phyloP scores from a whole-genome alignment of 2,797 vertebrate genomes.

The Chaetophractus vellerosus region DNA sequence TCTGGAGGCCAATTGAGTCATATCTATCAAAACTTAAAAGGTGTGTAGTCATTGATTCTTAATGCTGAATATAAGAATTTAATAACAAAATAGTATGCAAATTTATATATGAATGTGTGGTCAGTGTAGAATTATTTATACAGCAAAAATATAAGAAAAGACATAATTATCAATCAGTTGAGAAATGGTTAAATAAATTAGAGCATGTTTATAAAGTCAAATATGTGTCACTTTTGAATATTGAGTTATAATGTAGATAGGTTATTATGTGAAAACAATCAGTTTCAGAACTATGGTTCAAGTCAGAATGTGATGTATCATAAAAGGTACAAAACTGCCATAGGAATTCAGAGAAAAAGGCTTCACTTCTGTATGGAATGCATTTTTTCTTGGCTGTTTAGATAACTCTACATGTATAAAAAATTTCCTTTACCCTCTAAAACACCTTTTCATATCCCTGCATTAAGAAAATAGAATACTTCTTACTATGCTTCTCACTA shows the following conservation, averaged over 20 bases:
- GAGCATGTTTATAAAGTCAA: not conserved
- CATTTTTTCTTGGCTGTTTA: not conserved
- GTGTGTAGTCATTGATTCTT: not conserved
- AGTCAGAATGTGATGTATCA: not conserved
- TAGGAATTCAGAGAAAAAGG: not conserved
- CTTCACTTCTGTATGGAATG: not conserved
- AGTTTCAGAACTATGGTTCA: slow-evolving; percentile 25
- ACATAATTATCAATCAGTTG: not conserved
- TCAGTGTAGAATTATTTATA: not conserved
- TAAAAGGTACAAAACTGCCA: not conserved
- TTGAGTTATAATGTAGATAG: not conserved
- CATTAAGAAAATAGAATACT: not conserved
- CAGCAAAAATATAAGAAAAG: not conserved
- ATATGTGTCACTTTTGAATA: not conserved
- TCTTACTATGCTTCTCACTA: not conserved
- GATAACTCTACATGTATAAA: not conserved
- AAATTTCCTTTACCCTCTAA: not conserved
- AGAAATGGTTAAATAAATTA: not conserved
- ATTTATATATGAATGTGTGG: not conserved
- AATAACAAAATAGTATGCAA: not conserved
- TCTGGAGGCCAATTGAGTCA: not conserved
- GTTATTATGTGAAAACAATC: not conserved
- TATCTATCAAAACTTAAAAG: not conserved
- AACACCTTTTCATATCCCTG: not conserved
- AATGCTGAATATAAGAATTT: not conserved